Base-by-base conservation (phyloP, 2,888 invertebrate genomes). In the Labia minor region DNA sequence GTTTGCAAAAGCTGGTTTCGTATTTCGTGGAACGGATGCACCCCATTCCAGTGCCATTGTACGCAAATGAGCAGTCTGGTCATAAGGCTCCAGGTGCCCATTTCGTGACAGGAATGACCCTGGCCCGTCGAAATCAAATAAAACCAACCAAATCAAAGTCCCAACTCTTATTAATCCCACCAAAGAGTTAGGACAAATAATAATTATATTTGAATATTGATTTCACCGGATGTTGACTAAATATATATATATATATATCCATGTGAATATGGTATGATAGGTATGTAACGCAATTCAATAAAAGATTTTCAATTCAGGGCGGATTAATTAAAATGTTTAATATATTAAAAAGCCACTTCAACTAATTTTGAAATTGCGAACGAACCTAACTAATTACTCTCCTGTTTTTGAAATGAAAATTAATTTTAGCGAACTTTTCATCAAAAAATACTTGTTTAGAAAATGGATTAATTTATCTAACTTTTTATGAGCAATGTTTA, bases 301-400 rank as follows among this genome's bases (percentile, higher is more conserved):
- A 49, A 49, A 49, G 49, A 49, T 49, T 49, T 49, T 16, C 49
- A 4, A 49, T 49, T 49, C 49, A 49, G 16, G 3, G 3, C 49
- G 49, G 49, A 49, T 49, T 49, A 49, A 49, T 49, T 49, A 49
- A 49, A 49, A 49, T 49, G 49, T 49, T 49, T 49, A 49, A 49
- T 49, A 49, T 49, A 49, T 49, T 49, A 49, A 49, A 49, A 49
- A 49, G 49, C 49, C 49, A 49, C 49, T 49, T 49, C 49, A 49
- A 49, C 49, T 49, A 49, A 49, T 49, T 49, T 49, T 14, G 49
- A 49, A 49, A 49, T 49, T 49, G 49, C 49, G 16, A 49, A 49
- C 49, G 2, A 11, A 49, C 3, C 49, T 49, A 49, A 49, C n/a
- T 49, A 49, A 4, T 49, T 14, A 10, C 49, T 33, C 33, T 33